Evolutionary conservation across 2,888 invertebrate species (phyloP).

Genomic region (Drosophila demipolita): DNA sequence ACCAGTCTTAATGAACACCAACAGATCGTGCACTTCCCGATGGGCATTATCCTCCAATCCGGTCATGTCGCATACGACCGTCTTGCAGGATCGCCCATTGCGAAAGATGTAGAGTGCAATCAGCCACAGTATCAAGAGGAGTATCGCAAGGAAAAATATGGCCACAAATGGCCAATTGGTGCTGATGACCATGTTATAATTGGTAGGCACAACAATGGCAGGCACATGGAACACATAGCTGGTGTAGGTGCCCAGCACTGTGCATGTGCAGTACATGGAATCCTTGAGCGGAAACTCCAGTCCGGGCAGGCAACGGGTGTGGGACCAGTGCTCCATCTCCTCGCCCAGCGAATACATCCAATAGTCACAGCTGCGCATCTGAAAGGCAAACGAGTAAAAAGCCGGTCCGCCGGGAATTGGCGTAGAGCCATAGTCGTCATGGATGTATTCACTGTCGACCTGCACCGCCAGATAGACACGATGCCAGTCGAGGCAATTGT

Average conservation of each 20-base stretch:
- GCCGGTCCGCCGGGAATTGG: constrained; percentile 50
- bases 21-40: constrained; percentile 52
- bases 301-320: constrained; percentile 33
- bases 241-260: constrained; percentile 59
- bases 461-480: constrained; percentile 52
- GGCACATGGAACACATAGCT: constrained; percentile 44
- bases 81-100: constrained; percentile 24
- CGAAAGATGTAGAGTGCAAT: constrained; percentile 1
- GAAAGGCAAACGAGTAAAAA: constrained; percentile 40
- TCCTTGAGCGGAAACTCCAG: constrained; percentile 12
- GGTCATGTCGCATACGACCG: constrained; percentile 46
- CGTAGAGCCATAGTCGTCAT: not conserved
- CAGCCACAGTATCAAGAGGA: not conserved
- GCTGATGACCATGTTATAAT: rapidly evolving
- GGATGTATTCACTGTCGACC: not conserved
- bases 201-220: constrained; percentile 26
- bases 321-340: constrained; percentile 24
- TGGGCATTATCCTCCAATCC: constrained; percentile 18
- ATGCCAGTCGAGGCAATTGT: constrained; percentile 31
- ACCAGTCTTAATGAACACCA: constrained; percentile 58
- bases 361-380: constrained; percentile 58
- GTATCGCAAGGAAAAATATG: not conserved
- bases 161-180: not conserved
- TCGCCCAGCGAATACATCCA: constrained; percentile 36
- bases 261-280: constrained; percentile 42